Percentiles rank a stretch among this genome's conserved stretches.
These are phyloP conservation scores for Epinephelus cyanopodus DNA, from an alignment of 2,113 vertebrate species.

Conservation along the genomic window DNA sequence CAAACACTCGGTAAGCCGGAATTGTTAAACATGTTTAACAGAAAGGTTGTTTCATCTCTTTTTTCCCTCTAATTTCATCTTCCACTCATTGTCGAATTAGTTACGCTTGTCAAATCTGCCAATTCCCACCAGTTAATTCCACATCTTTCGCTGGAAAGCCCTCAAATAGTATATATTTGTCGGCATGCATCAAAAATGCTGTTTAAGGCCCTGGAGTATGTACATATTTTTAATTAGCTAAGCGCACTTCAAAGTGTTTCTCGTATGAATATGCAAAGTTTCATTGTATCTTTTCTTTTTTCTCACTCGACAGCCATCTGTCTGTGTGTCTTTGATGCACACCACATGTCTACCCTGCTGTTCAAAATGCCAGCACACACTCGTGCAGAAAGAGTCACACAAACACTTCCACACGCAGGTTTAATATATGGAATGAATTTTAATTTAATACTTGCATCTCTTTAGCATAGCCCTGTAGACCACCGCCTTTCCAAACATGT, in stretches of 20 bases:
- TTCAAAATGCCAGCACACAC: slow-evolving; percentile 52
- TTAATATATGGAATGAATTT: slow-evolving; percentile 50
- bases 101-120: slow-evolving; percentile 50
- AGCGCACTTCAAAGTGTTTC: slow-evolving; percentile 79
- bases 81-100: slow-evolving; percentile 48
- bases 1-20: slow-evolving; percentile 6
- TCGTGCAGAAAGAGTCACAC: neutral
- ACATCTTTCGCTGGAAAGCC: slow-evolving; percentile 33
- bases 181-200: slow-evolving; percentile 58
- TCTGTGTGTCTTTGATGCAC: slow-evolving; percentile 77
- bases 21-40: slow-evolving; percentile 17
- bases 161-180: slow-evolving; percentile 60
- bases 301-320: slow-evolving; percentile 75
- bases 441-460: slow-evolving; percentile 21
- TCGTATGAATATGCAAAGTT: slow-evolving; percentile 78
- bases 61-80: slow-evolving; percentile 19
- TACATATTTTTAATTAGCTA: slow-evolving; percentile 77
- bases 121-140: slow-evolving; percentile 49
- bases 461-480: slow-evolving; percentile 32
- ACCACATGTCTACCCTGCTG: slow-evolving; percentile 75
- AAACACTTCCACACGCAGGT: slow-evolving; percentile 24
- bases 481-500: slow-evolving; percentile 15
- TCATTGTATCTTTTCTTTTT: slow-evolving; percentile 57
- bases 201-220: slow-evolving; percentile 65
- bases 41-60: neutral